Base-by-base conservation (phyloP, 2,113 vertebrate genomes). In the Okapia johnstoni region DNA sequence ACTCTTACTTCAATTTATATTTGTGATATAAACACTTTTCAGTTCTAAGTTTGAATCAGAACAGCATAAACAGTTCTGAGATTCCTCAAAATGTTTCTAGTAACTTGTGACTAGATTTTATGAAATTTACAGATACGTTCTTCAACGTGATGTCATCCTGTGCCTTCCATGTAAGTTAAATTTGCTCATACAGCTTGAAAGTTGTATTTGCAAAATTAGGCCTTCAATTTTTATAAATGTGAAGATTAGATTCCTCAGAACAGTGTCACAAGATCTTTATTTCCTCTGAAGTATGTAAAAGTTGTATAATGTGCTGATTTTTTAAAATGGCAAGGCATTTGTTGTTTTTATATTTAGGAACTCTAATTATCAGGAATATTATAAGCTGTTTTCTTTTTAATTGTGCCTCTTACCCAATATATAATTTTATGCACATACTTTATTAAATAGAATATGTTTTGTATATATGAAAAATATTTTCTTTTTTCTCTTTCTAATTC, bases 161-260 rank as follows among this genome's bases (percentile, higher is more conserved):
- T 98, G 98, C 98, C 98, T 98, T 98, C 96, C 94, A 77, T 97
- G 97, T 97, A 85, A 88, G 97, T 96, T 95, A 70, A 93, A 94
- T 88, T 96, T 98, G 97, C 98, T 98, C 94, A 94, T 98, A 97
- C 98, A 93, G 97, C 98, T 97, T 95, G 36, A 97, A 60, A 60
- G 88, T 60, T 97, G 98, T 98, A 93, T 98, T 98, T 98, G 94
- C 97, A 97, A 97, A 98, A 97, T 66, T 90, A 96, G 97, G 96
- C 97, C 98, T 98, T 98, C 94, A 13, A 60, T 11, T 98, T 97
- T 98, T 98, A 95, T 97, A 98, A 95, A 93, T 90, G 77, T 97
- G 93, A 98, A 97, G 77, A 94, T 95, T 97, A 97, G 73, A 95
- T 96, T 97, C 97, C 96, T 98, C 98, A 97, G 97, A 80, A 58